Evolutionary conservation across 2,797 vertebrate genomes (phyloP), one percentile per base, ranked within the genome.

Genomic region (Novumbra hubbsi): DNA sequence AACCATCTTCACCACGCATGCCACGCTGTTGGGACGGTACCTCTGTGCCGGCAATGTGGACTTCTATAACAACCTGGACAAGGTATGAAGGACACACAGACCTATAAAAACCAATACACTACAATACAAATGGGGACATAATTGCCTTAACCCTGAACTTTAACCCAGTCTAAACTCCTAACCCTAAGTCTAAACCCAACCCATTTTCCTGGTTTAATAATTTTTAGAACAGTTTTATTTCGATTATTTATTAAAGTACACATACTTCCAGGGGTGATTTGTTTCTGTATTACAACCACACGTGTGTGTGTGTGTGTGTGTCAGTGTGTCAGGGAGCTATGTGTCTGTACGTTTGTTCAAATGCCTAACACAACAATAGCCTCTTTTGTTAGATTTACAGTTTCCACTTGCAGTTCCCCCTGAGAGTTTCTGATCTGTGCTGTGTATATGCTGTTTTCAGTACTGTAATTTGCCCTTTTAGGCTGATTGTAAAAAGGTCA

Each of bases 21-120:
- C 98, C 0, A 99, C 98, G 0, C 90, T 98, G 68, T 95, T 99
- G 72, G 98, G 98, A 41, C 91, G 98, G 32, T 96, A 99, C 82
- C 91, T 99, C 41, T 99, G 97, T 72, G 98, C 98, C 5, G 97
- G 96, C 62, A 99, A 92, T n/a, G 92, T 89, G 0, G 97, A 99
- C 87, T 99, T 99, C 81, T 99, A 99, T 90, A 99, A 99, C 89
- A 96, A 95, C 71, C 93, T 99, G 21, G 95, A 95, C 69, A 96
- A 96, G 92, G 97, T 98, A 17, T 30, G 19, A 16, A 64, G 16
- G 27, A 28, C 17, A 24, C 76, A 19, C 62, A 70, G 28, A 48
- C 38, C 68, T 34, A 60, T 41, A 74, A 34, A 49, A 32, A 74
- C 28, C 55, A 7, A n/a, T 24, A 70, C 17, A 50, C 27, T 11